Conservation (phyloP, 1,140 invertebrate genomes). For the Saccostrea glomerata region DNA sequence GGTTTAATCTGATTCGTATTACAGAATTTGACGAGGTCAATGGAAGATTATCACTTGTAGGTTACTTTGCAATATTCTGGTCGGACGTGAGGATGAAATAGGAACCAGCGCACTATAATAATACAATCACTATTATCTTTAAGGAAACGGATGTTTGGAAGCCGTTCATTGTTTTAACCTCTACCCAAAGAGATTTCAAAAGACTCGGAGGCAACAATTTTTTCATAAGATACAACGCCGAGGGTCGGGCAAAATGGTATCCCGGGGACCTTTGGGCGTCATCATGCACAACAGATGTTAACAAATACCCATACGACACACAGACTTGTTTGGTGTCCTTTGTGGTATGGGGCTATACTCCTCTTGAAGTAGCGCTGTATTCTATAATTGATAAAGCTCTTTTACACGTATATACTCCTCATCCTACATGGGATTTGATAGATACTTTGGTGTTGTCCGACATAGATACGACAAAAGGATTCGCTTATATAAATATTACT, state of each 20-base stretch:
- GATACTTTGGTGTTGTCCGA: neutral
- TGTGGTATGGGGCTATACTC: conserved; percentile 21
- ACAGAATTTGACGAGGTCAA: conserved; percentile 29
- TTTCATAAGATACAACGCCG: neutral
- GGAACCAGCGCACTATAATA: conserved; percentile 21
- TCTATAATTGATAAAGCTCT: neutral
- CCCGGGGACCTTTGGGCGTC: conserved; percentile 13
- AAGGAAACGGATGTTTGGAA: conserved; percentile 39
- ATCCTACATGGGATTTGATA: conserved; percentile 37
- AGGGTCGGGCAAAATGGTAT: neutral
- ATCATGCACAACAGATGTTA: conserved; percentile 30
- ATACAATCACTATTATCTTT: neutral
- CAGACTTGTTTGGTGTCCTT: conserved; percentile 30
- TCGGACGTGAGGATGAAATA: conserved; percentile 25
- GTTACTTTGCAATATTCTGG: conserved; percentile 40
- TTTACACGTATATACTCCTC: neutral
- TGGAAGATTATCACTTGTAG: conserved; percentile 39
- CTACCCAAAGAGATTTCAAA: neutral
- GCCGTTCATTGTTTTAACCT: conserved; percentile 11
- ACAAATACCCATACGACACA: conserved; percentile 36
- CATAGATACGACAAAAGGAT: neutral
- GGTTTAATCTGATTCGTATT: conserved; percentile 2
- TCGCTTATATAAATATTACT: neutral
- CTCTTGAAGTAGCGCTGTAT: neutral
- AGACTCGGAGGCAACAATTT: neutral